Percentiles rank a stretch among this genome's conserved stretches.
Evolutionary conservation across 2,888 invertebrate species (phyloP).

Genomic region (Cephus rjabovi): DNA sequence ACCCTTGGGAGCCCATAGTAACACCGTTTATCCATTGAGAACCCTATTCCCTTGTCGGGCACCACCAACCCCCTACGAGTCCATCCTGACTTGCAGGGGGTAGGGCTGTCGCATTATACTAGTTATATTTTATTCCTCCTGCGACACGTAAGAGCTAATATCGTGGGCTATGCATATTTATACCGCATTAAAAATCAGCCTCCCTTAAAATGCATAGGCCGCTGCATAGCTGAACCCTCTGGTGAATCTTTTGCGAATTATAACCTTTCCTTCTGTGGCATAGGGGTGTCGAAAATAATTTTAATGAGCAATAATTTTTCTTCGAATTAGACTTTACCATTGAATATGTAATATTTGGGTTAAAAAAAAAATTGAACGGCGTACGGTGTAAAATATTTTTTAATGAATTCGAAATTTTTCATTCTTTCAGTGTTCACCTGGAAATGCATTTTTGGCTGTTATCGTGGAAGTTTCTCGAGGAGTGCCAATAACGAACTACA

Average conservation of each 20-base stretch:
- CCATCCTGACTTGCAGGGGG: not conserved
- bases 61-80: constrained; percentile 11
- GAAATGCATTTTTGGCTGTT: not conserved
- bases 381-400: not conserved
- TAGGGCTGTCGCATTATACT: constrained; percentile 36
- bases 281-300: not conserved
- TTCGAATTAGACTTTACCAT: not conserved
- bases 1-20: constrained; percentile 62
- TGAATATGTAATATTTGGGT: no score
- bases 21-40: constrained; percentile 68
- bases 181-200: constrained; percentile 65
- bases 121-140: constrained; percentile 54
- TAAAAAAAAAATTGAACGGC: no score
- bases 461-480: constrained; percentile 13
- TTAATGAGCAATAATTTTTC: not conserved
- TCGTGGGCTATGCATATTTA: constrained; percentile 66
- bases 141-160: constrained; percentile 64
- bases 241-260: not conserved
- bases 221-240: constrained; percentile 48
- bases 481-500: constrained; percentile 51
- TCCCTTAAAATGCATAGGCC: constrained; percentile 61
- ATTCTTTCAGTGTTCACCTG: not conserved
- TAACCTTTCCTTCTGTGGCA: not conserved
- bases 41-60: constrained; percentile 45
- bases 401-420: not conserved